Evolutionary conservation across 2,888 invertebrate species (phyloP), one percentile per base, ranked within the genome.

Genomic region (Omphaloscelis lunosa): DNA sequence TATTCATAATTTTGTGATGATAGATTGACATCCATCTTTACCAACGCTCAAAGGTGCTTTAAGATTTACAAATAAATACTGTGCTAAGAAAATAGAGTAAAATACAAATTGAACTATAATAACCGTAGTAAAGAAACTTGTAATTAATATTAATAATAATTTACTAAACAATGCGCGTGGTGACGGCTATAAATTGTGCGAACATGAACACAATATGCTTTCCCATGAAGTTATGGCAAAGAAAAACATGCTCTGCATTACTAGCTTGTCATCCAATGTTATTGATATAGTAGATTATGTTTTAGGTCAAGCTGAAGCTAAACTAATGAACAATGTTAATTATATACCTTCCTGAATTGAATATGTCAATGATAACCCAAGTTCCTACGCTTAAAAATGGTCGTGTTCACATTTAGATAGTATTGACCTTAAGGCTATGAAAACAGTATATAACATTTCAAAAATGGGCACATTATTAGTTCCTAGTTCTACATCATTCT

Each of bases 141-240:
- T 72, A 69, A 83, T 78, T 78, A 85, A 67, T 82, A 61, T 70
- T 41, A 69, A 79, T 58, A 67, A 51, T 72, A 62, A 75, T 73
- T 71, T 71, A 67, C 45, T 34, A 62, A 74, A 83, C 71, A 86
- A 78, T 74, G 72, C 58, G 34, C 27, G 29, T 69, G 83, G 63
- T 72, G 83, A 86, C 73, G 72, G 86, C 79, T 53, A 77, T 83
- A 61, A 73, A 83, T 83, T 83, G 71, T 73, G 83, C 83, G 86
- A 83, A 83, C 83, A 73, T 45, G 61, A 63, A 34, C 59, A 86
- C 84, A 84, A 78, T 78, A 72, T 70, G 67, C 56, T 78, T 83
- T 83, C 86, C 29, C 83, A 74, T 83, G 69, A 61, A 56, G 39
- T 77, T 85, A 77, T 77, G 86, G 72, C 72, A 63, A 86, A 74